Conservation (phyloP, 2,113 vertebrate genomes). For the Hystrix cristata region DNA sequence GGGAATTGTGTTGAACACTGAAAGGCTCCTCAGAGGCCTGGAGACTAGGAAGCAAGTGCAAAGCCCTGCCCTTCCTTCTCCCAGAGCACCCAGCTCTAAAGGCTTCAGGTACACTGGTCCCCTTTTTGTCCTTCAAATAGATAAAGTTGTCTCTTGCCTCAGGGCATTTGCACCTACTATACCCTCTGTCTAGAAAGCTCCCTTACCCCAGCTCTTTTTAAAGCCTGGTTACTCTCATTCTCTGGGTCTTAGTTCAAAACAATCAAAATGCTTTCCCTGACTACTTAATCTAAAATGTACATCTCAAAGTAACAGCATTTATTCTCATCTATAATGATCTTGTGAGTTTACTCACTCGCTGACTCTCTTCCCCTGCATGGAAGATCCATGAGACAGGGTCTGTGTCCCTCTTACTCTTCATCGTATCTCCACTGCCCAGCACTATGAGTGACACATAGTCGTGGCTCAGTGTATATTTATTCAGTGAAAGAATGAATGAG, state of each 20-base stretch:
- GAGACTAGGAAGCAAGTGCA: neutral
- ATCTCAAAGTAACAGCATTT: neutral
- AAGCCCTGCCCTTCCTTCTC: neutral
- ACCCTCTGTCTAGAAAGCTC: neutral
- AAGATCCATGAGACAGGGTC: neutral
- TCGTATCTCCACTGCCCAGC: neutral
- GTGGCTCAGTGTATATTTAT: neutral
- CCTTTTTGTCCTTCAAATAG: neutral
- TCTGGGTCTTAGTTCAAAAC: neutral
- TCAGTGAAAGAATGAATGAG: neutral
- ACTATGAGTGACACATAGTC: rapidly evolving
- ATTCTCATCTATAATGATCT: neutral
- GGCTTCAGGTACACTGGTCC: neutral
- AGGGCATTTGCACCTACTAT: neutral
- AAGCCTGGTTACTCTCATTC: neutral
- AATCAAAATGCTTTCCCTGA: neutral
- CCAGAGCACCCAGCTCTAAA: neutral
- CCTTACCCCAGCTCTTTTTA: neutral
- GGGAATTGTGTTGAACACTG: neutral
- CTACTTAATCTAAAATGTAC: neutral
- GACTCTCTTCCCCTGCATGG: neutral
- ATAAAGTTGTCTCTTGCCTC: neutral
- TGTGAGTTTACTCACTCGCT: neutral
- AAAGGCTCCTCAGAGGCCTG: neutral
- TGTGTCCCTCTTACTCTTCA: neutral